A percentile compares a stretch with the other conserved stretches of the same genome.
Conservation (phyloP, 2,113 vertebrate species). For the Heterotis niloticus region DNA sequence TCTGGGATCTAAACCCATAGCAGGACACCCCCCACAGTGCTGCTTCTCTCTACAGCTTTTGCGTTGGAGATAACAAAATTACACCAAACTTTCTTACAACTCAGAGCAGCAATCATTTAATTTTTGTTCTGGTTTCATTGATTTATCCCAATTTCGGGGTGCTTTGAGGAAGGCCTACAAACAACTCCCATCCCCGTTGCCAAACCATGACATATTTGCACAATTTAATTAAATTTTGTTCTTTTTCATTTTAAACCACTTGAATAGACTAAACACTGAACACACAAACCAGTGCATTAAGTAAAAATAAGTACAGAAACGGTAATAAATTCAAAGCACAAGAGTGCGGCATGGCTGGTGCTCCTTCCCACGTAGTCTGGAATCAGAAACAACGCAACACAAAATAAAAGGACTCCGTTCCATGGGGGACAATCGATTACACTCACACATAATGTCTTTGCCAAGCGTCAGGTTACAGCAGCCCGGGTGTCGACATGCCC, state of each 20-base stretch:
- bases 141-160: conserved; percentile 4
- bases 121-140: conserved; percentile 13
- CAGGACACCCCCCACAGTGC: too few species aligned
- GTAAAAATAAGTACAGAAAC: too few species aligned
- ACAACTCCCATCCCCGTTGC: too few species aligned
- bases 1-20: too few species aligned
- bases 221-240: background rate
- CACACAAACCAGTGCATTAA: background rate
- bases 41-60: too few species aligned
- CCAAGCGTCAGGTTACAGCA: conserved; percentile 5
- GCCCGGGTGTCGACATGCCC: background rate
- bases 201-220: background rate
- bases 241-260: background rate
- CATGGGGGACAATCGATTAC: background rate
- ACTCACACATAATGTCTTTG: conserved; percentile 7
- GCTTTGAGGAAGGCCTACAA: background rate
- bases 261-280: background rate
- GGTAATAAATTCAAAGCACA: conserved; percentile 6
- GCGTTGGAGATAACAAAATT: background rate
- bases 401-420: conserved; percentile 4
- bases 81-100: background rate
- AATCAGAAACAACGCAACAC: too few species aligned
- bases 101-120: conserved; percentile 8
- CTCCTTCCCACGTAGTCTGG: too few species aligned
- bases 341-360: background rate